Evolutionary conservation across 2,113 vertebrate genomes (phyloP).

Genomic region (Callipepla californica): DNA sequence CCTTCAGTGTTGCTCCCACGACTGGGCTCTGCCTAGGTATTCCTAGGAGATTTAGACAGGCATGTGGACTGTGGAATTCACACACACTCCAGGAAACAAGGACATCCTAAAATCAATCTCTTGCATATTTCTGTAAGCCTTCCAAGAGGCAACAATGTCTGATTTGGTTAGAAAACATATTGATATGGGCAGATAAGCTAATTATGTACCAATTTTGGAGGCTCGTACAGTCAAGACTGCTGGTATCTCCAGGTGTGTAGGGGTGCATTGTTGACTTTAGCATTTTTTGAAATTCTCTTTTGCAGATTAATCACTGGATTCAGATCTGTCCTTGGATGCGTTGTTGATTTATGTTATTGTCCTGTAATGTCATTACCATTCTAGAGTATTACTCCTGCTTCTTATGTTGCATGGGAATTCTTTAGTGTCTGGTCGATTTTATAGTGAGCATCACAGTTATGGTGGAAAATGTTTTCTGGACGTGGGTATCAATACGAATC

Average conservation of each 20-base stretch:
- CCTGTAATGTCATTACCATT: neutral
- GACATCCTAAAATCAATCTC: neutral
- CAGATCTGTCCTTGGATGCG: neutral
- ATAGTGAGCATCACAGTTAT: neutral
- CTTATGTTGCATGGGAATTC: neutral
- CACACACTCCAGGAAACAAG: neutral
- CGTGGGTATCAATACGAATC: neutral
- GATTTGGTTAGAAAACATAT: neutral
- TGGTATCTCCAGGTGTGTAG: neutral
- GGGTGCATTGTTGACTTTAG: fast-evolving
- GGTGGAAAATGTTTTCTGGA: neutral
- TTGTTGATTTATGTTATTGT: neutral
- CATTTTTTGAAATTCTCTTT: neutral
- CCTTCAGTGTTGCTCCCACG: neutral
- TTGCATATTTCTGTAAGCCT: neutral
- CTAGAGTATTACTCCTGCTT: neutral
- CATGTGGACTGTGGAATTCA: neutral
- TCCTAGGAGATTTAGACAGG: neutral
- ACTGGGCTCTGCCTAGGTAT: neutral
- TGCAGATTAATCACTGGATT: neutral
- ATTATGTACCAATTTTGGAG: neutral
- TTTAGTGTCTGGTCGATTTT: neutral
- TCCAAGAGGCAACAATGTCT: neutral
- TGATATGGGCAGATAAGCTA: neutral
- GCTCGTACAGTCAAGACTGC: neutral